phyloP scores from a whole-genome alignment of 2,888 invertebrate genomes.

The Sarcophaga subvicina region DNA sequence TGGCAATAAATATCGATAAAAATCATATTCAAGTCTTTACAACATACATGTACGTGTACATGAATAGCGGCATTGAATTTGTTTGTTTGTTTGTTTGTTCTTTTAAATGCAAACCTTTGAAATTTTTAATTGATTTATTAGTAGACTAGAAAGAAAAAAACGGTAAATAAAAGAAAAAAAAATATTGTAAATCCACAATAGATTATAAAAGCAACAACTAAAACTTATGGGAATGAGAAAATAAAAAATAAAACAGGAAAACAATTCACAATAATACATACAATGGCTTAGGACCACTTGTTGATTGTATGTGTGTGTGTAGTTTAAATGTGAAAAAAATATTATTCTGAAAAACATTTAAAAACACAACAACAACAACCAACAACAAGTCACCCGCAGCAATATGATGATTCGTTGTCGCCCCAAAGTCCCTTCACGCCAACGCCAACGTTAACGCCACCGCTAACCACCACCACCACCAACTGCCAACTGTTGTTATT shows the following conservation, averaged over 20 bases:
- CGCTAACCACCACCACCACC: conserved; percentile 17
- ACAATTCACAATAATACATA: conserved; percentile 26
- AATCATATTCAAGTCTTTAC: conserved; percentile 35
- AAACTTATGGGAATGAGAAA: background rate
- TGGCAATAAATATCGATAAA: conserved; percentile 46
- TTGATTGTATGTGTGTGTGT: conserved; percentile 31
- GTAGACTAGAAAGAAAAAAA: conserved; percentile 21
- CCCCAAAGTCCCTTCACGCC: conserved; percentile 53
- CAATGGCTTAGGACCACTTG: conserved; percentile 46
- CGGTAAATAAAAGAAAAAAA: no score
- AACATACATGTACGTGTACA: background rate
- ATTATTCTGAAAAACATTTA: conserved; percentile 8
- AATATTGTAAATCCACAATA: no score
- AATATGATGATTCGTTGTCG: conserved; percentile 50
- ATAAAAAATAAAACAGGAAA: conserved; percentile 26
- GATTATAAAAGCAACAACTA: background rate
- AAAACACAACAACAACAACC: conserved; percentile 10
- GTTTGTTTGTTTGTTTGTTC: conserved; percentile 1
- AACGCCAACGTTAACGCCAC: conserved; percentile 42
- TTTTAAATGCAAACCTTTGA: conserved; percentile 46
- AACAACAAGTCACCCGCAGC: conserved; percentile 54
- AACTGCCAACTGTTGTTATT: conserved; percentile 16
- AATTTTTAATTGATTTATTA: conserved; percentile 60
- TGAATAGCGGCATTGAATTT: background rate
- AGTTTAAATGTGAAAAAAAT: background rate